Conservation (phyloP, 1,140 invertebrate genomes). For the Atopsyche davidsoni region DNA sequence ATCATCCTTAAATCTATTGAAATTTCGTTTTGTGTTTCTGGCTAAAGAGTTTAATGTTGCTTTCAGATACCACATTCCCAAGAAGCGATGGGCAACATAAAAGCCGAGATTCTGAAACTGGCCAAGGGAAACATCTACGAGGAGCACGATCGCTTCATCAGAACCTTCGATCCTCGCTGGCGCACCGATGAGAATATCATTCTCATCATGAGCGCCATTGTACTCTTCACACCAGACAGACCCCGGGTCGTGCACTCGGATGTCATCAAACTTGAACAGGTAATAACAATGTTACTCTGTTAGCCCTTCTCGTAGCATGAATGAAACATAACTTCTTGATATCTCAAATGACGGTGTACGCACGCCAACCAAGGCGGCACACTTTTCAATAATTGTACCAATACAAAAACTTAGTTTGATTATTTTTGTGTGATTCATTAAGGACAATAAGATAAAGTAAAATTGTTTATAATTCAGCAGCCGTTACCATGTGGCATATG, state of each 20-base stretch:
- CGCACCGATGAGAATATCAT: conserved; percentile 81
- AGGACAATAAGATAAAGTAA: too few species aligned
- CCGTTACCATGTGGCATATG: too few species aligned
- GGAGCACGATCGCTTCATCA: conserved; percentile 74
- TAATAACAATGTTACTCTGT: conserved; percentile 36
- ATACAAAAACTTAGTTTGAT: too few species aligned
- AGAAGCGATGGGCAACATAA: conserved; percentile 65
- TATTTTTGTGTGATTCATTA: too few species aligned
- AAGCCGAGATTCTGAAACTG: conserved; percentile 79
- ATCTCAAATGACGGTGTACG: too few species aligned
- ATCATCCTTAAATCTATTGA: too few species aligned
- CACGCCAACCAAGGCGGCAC: too few species aligned
- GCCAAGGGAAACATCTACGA: conserved; percentile 81
- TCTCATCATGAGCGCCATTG: conserved; percentile 82
- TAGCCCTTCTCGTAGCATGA: too few species aligned
- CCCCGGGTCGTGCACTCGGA: conserved; percentile 74
- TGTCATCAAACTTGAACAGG: conserved; percentile 82
- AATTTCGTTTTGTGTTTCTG: too few species aligned
- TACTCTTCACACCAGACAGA: conserved; percentile 79
- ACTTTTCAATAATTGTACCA: neutral
- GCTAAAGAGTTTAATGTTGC: too few species aligned
- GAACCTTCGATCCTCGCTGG: conserved; percentile 74
- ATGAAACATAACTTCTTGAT: neutral
- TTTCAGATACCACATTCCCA: conserved; percentile 66
- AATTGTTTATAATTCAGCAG: too few species aligned